Evolutionary conservation across 2,797 vertebrate genomes (phyloP), one percentile per base, ranked within the genome.

Genomic region (Pristis pectinata): DNA sequence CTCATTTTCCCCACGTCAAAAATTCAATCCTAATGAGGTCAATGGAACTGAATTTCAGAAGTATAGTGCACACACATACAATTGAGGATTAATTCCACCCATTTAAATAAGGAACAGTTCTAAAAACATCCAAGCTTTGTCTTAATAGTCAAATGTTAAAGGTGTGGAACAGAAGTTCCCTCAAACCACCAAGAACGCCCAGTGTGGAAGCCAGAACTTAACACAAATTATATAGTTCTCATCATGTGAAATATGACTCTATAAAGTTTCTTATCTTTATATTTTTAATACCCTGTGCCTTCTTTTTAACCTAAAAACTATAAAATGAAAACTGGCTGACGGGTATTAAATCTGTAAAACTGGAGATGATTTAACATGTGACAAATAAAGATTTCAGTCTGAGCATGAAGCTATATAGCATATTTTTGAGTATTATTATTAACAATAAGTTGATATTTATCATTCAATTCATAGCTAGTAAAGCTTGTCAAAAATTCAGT

Each of bases 391-490:
- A 49, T 70, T 94, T 53, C 41, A 74, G 41, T 74, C 92, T 72
- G 11, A 93, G 37, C 67, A 93, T 44, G 64, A 72, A 64, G 41
- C 44, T 72, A 74, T 70, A 24, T 49, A 74, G 41, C 41, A 9
- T 30, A 67, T 93, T 72, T 70, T 93, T 34, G 3, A 49, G 41
- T 49, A 49, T 30, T 37, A 49, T 67, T 93, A 37, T 93, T 72
- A 93, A 49, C 91, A 67, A 93, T 67, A 74, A 67, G 67, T 44
- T 74, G 49, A 93, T 74, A 93, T 93, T 93, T 72, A 49, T 72
- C 92, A 72, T 44, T 93, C n/a, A 13, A 70, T 93, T 93, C 67
- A 72, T 74, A 93, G 37, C 19, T 19, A 59, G 80, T 53, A 37
- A 24, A 74, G 67, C 67, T 74, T 93, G 67, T 93, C 67, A 93